A percentile compares a stretch with the other conserved stretches of the same genome.
These are phyloP conservation scores for Orchesella flavescens DNA, from an alignment of 2,888 invertebrate genomes.

Conservation along the genomic window DNA sequence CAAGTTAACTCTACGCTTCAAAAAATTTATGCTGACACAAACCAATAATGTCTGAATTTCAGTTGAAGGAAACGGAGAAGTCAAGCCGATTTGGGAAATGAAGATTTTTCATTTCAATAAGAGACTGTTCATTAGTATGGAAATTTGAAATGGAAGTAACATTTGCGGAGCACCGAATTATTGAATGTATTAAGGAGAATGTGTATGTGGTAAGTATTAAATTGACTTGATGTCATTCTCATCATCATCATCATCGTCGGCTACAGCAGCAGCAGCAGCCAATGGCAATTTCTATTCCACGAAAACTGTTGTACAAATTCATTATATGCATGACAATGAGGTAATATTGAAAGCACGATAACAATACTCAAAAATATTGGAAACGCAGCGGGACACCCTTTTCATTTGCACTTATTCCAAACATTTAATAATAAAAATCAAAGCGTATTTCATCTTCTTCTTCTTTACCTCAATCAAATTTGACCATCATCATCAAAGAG, in stretches of 20 bases:
- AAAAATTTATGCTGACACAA: too few relatives aligned
- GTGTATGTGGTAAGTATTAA: too few relatives aligned
- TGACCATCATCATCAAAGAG: not conserved
- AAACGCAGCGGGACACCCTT: slow-evolving; percentile 40
- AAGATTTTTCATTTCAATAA: too few relatives aligned
- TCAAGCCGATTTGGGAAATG: too few relatives aligned
- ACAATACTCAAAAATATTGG: slow-evolving; percentile 54
- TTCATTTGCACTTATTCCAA: slow-evolving; percentile 39
- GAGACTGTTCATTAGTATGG: too few relatives aligned
- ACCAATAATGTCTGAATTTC: too few relatives aligned
- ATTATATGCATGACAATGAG: slow-evolving; percentile 53
- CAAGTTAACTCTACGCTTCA: too few relatives aligned
- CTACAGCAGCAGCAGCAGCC: slow-evolving; percentile 24
- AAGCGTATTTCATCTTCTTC: not conserved
- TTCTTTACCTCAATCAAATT: not conserved
- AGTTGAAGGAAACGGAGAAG: too few relatives aligned
- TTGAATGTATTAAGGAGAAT: too few relatives aligned
- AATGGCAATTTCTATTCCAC: slow-evolving; percentile 38
- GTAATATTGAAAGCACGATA: slow-evolving; percentile 62
- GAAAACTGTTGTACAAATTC: slow-evolving; percentile 32
- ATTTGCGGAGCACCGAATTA: too few relatives aligned
- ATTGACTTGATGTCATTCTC: too few relatives aligned
- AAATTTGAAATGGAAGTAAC: too few relatives aligned
- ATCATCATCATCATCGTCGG: not conserved
- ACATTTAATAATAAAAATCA: slow-evolving; percentile 8